These are phyloP conservation scores for Clarias macrocephalus DNA, from an alignment of 2,113 vertebrate species.

Conservation along the genomic window DNA sequence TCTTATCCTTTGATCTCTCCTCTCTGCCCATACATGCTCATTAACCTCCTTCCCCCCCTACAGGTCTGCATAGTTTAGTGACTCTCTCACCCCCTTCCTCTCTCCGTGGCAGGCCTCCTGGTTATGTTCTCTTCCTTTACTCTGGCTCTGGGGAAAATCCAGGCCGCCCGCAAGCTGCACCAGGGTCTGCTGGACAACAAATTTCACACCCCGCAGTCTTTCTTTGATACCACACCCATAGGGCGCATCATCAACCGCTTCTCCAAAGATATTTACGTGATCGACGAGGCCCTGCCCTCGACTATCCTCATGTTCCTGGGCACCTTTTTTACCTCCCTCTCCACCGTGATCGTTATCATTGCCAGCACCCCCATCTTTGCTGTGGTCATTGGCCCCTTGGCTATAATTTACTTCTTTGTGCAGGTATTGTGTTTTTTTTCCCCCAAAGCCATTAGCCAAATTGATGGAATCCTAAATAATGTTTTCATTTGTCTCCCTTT, in stretches of 20 bases:
- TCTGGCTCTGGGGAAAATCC: conserved; percentile 83
- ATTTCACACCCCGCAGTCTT: conserved; percentile 87
- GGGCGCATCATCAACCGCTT: conserved; percentile 96
- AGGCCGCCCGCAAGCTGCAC: conserved; percentile 81
- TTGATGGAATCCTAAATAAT: neutral
- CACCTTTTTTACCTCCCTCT: conserved; percentile 79
- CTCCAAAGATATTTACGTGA: conserved; percentile 91
- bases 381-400: conserved; percentile 82
- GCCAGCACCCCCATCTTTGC: conserved; percentile 85
- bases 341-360: conserved; percentile 86
- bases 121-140: conserved; percentile 84
- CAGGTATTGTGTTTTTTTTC: conserved; percentile 77
- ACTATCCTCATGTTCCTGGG: conserved; percentile 86
- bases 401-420: conserved; percentile 81
- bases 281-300: conserved; percentile 85
- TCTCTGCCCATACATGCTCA: neutral
- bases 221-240: conserved; percentile 92
- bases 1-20: neutral
- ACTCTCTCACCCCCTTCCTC: conserved; percentile 44
- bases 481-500: neutral
- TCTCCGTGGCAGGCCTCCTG: conserved; percentile 76
- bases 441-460: neutral
- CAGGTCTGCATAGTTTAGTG: conserved; percentile 36
- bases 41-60: conserved; percentile 32
- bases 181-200: conserved; percentile 84